Conservation (phyloP, 1,140 invertebrate genomes). For the Orius insidiosus region DNA sequence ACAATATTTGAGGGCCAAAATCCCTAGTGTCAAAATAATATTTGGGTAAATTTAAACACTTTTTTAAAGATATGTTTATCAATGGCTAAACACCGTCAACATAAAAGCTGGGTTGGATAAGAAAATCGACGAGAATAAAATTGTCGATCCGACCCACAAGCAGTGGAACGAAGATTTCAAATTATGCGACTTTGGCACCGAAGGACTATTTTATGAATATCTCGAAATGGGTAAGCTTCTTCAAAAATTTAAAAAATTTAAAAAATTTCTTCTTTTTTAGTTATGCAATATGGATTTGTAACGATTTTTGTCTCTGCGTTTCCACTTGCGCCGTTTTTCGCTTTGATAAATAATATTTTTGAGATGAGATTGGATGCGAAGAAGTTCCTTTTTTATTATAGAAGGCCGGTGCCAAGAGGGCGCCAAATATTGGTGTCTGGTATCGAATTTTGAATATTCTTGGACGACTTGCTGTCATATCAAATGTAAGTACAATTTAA, state of each 20-base stretch:
- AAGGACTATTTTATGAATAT: constrained; percentile 90
- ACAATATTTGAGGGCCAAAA: neutral
- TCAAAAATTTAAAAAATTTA: too few relatives aligned
- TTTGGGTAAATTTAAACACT: constrained; percentile 27
- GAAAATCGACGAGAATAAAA: constrained; percentile 21
- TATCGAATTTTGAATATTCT: constrained; percentile 77
- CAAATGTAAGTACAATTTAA: constrained; percentile 54
- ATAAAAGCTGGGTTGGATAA: constrained; percentile 25
- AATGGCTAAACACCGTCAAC: constrained; percentile 19
- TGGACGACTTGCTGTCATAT: constrained; percentile 77
- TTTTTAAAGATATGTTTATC: constrained; percentile 22
- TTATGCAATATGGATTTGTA: constrained; percentile 81
- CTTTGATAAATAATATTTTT: constrained; percentile 70
- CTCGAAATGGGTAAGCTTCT: constrained; percentile 75
- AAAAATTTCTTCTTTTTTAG: constrained; percentile 27
- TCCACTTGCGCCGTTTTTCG: constrained; percentile 74
- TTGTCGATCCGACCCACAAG: constrained; percentile 23
- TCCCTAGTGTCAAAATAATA: neutral
- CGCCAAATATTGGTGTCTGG: constrained; percentile 82
- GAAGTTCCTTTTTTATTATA: constrained; percentile 44
- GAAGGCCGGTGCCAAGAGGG: constrained; percentile 66
- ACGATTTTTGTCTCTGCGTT: constrained; percentile 83
- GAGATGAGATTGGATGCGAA: constrained; percentile 79
- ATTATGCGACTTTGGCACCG: constrained; percentile 70
- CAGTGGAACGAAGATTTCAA: constrained; percentile 88